Conservation (phyloP, 2,113 vertebrate genomes). For the Potamarius usumacintae region DNA sequence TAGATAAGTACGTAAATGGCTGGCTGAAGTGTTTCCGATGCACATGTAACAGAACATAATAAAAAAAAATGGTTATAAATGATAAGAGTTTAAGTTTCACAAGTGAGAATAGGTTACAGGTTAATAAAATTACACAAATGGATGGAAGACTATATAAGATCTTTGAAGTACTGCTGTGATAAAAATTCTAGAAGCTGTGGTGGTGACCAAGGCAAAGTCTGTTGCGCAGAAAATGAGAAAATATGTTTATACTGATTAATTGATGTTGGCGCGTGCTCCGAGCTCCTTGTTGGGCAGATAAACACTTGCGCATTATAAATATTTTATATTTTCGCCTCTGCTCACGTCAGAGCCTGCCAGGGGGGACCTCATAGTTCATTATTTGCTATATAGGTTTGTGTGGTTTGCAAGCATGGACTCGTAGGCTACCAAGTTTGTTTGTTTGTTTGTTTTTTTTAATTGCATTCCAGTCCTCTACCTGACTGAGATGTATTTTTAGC, state of each 20-base stretch:
- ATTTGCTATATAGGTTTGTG: conserved; percentile 2
- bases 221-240: too few species aligned
- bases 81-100: too few species aligned
- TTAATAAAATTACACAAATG: too few species aligned
- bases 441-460: neutral
- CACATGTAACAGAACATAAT: too few species aligned
- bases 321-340: neutral
- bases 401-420: neutral
- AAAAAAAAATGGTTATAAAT: too few species aligned
- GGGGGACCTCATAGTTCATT: neutral
- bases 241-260: neutral
- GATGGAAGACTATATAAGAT: too few species aligned
- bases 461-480: neutral
- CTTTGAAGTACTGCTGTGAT: too few species aligned
- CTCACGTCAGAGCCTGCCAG: neutral
- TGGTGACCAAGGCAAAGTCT: neutral
- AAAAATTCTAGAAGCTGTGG: too few species aligned
- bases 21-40: too few species aligned
- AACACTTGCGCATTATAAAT: conserved; percentile 17
- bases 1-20: too few species aligned
- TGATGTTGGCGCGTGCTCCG: neutral
- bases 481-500: neutral
- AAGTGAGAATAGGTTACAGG: too few species aligned
- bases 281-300: neutral
- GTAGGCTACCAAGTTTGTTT: neutral